Conservation (phyloP, 2,113 vertebrate genomes). For the Upupa epops region DNA sequence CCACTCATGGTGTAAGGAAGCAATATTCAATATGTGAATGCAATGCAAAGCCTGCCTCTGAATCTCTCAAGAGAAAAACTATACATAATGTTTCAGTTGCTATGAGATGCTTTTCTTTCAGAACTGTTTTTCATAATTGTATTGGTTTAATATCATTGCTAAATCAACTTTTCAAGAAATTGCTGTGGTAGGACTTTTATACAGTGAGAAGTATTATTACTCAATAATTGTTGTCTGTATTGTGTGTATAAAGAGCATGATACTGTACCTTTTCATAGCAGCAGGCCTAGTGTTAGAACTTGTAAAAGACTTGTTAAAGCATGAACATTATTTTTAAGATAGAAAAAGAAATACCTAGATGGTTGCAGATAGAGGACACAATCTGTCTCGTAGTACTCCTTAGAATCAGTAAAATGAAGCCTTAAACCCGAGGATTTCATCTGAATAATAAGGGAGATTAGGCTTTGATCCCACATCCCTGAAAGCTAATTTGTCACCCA, state of each 20-base stretch:
- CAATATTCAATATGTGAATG: rapidly evolving
- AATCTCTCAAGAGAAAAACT: not conserved
- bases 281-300: not conserved
- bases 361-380: not conserved
- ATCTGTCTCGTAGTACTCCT: not conserved
- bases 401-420: not conserved
- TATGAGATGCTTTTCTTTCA: not conserved
- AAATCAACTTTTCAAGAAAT: not conserved
- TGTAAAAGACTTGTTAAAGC: not conserved
- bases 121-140: not conserved
- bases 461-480: not conserved
- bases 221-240: not conserved
- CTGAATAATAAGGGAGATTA: not conserved
- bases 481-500: not conserved
- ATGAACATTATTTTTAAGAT: not conserved
- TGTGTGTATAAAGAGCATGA: not conserved
- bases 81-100: not conserved
- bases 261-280: not conserved
- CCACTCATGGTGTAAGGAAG: not conserved
- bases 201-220: not conserved
- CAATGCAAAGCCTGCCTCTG: not conserved
- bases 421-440: not conserved
- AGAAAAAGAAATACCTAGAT: not conserved
- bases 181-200: not conserved
- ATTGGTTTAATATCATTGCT: not conserved